These are phyloP conservation scores for Anomalospiza imberbis DNA, from an alignment of 2,797 vertebrate genomes.

Conservation along the genomic window DNA sequence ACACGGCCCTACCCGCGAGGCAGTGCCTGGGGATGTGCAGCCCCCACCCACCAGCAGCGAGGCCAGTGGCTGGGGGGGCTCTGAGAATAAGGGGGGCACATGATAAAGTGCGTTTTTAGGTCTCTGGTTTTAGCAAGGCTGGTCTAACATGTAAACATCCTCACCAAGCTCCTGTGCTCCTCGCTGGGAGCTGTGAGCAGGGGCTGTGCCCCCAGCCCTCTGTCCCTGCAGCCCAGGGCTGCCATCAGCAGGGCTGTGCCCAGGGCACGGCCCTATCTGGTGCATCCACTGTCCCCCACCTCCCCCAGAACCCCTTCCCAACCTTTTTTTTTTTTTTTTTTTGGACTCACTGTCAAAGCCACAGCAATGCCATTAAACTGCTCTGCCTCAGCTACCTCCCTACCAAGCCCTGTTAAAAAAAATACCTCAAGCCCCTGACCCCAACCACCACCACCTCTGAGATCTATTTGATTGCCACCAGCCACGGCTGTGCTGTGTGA, in stretches of 20 bases:
- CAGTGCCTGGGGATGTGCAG: background rate
- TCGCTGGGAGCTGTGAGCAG: background rate
- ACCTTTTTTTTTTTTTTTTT: too few species aligned
- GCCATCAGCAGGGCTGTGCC: background rate
- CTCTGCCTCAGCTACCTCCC: background rate
- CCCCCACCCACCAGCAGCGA: background rate
- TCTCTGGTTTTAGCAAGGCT: constrained; percentile 37
- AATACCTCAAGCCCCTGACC: background rate
- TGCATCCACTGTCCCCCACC: fast-evolving
- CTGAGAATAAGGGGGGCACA: background rate
- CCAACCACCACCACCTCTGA: background rate
- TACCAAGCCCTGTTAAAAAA: background rate
- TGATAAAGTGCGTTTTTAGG: constrained; percentile 46
- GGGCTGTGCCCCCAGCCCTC: background rate
- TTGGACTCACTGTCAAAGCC: background rate
- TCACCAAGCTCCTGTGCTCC: background rate
- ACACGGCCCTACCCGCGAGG: fast-evolving
- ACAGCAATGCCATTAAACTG: background rate
- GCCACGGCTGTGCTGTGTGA: background rate
- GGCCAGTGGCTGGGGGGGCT: background rate
- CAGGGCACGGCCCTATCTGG: background rate
- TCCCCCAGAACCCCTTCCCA: background rate
- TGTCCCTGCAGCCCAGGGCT: background rate
- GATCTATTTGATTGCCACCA: background rate
- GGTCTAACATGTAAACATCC: constrained; percentile 35